A percentile compares a stretch with the other conserved stretches of the same genome.
Evolutionary conservation across 2,113 vertebrate species (phyloP).

Genomic region (Gobiocypris rarus): DNA sequence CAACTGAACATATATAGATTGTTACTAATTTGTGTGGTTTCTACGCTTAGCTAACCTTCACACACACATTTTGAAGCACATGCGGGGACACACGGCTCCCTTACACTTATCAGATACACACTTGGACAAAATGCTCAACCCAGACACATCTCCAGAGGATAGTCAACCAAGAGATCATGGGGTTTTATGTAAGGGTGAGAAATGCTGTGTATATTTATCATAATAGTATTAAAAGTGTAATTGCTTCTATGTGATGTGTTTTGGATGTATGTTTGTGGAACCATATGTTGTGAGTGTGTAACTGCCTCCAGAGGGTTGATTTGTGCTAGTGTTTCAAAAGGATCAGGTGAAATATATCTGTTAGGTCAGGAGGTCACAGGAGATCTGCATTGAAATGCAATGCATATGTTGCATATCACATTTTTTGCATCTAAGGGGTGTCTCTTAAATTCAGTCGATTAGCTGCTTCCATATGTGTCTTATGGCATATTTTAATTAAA

Average conservation of each 20-base stretch:
- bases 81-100: conserved; percentile 15
- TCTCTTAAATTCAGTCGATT: neutral
- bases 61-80: neutral
- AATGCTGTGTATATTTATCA: neutral
- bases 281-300: neutral
- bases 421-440: neutral
- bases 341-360: neutral
- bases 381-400: too few relatives aligned
- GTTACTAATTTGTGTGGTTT: neutral
- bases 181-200: conserved; percentile 11
- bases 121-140: neutral
- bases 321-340: neutral
- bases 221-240: neutral
- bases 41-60: conserved; percentile 6
- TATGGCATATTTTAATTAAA: neutral
- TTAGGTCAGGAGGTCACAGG: neutral
- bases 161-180: conserved; percentile 40
- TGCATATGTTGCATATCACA: too few relatives aligned
- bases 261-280: neutral
- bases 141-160: conserved; percentile 38
- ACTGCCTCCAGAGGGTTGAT: conserved; percentile 9
- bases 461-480: neutral
- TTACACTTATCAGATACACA: neutral
- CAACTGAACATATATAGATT: conserved; percentile 11
- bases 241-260: neutral